Conservation (phyloP, 2,888 invertebrate genomes). For the Lissonota sp. region DNA sequence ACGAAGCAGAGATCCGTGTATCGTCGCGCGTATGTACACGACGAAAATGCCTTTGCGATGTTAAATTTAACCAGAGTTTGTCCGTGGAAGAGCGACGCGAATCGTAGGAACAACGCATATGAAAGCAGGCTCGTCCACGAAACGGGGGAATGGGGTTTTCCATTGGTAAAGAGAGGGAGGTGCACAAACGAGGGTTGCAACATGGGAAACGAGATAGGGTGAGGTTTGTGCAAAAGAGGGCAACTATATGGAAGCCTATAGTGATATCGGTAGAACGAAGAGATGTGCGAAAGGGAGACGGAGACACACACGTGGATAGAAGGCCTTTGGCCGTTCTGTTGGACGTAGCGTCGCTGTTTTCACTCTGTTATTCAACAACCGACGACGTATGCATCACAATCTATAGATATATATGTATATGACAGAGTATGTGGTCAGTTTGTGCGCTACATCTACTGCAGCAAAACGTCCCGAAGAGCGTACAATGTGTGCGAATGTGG, state of each 20-base stretch:
- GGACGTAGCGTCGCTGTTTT: slow-evolving; percentile 77
- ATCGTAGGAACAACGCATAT: slow-evolving; percentile 59
- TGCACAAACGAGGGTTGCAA: slow-evolving; percentile 29
- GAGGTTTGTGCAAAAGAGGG: slow-evolving; percentile 52
- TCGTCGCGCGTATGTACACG: not conserved
- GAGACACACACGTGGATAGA: slow-evolving; percentile 22
- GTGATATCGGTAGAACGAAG: slow-evolving; percentile 40
- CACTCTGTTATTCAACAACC: slow-evolving; percentile 80
- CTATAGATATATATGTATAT: slow-evolving; percentile 33
- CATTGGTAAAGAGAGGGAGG: slow-evolving; percentile 17
- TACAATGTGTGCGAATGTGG: slow-evolving; percentile 19
- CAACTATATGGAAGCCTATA: slow-evolving; percentile 1
- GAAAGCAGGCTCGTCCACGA: slow-evolving; percentile 37
- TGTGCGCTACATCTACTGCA: slow-evolving; percentile 71
- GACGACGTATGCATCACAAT: slow-evolving; percentile 65
- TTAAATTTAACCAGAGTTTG: slow-evolving; percentile 53
- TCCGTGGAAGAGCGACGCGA: slow-evolving; percentile 54
- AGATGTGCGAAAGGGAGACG: slow-evolving; percentile 13
- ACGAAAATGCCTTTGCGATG: slow-evolving; percentile 59
- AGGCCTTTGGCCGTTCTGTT: slow-evolving; percentile 77
- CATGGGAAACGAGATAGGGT: not conserved
- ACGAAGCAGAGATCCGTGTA: not conserved
- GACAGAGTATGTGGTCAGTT: slow-evolving; percentile 78
- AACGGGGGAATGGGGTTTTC: slow-evolving; percentile 21
- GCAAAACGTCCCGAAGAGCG: not conserved